phyloP scores from a whole-genome alignment of 2,888 invertebrate species.

The Ornithoptera priamus region DNA sequence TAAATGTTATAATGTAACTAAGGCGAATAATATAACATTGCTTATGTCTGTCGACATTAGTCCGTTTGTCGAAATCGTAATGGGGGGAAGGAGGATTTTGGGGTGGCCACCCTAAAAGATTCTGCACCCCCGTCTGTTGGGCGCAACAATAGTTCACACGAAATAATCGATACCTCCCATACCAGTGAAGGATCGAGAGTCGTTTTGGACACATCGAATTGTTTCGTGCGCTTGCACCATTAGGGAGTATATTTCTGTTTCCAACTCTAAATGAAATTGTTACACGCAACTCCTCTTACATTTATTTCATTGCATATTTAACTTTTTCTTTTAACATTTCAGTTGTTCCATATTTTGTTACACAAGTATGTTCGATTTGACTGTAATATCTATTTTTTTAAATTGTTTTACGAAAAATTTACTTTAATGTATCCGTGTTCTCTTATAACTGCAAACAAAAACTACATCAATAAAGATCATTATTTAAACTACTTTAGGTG shows the following conservation, averaged over 20 bases:
- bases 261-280: conserved; percentile 14
- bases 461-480: too few relatives aligned
- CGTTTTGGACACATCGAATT: conserved; percentile 22
- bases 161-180: conserved; percentile 66
- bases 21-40: conserved; percentile 11
- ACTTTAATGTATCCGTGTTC: too few relatives aligned
- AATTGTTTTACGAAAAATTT: too few relatives aligned
- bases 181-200: conserved; percentile 34
- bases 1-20: background rate
- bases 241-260: conserved; percentile 5
- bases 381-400: too few relatives aligned
- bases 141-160: conserved; percentile 73
- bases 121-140: conserved; percentile 61
- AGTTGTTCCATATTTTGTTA: too few relatives aligned
- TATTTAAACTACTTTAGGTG: too few relatives aligned
- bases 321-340: too few relatives aligned
- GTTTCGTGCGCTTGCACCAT: conserved; percentile 23
- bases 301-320: background rate
- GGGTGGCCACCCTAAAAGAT: conserved; percentile 63
- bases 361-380: too few relatives aligned
- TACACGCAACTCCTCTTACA: conserved; percentile 12
- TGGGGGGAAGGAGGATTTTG: conserved; percentile 34
- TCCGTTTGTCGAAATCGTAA: conserved; percentile 34
- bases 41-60: conserved; percentile 27
- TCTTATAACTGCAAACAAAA: too few relatives aligned